phyloP scores from a whole-genome alignment of 2,797 vertebrate genomes.

The Naso thynnoides region DNA sequence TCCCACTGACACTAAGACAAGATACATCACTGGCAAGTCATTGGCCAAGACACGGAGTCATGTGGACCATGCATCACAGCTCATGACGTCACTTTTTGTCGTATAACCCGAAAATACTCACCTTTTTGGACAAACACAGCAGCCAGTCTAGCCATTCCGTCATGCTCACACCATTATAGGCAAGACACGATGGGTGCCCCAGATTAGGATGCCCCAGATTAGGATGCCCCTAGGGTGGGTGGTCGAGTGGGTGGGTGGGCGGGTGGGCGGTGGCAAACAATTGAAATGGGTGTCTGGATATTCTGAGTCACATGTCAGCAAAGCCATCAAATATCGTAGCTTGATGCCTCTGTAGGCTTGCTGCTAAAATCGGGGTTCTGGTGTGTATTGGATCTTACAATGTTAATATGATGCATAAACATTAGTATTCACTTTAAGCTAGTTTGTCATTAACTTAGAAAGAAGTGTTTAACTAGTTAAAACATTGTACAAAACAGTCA shows the following conservation, averaged over 20 bases:
- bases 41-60: slow-evolving; percentile 88
- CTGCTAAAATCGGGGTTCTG: neutral
- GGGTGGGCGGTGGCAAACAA: slow-evolving; percentile 35
- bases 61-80: slow-evolving; percentile 83
- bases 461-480: neutral
- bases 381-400: neutral
- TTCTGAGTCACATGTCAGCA: slow-evolving; percentile 49
- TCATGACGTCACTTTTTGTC: slow-evolving; percentile 84
- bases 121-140: slow-evolving; percentile 77
- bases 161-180: slow-evolving; percentile 28
- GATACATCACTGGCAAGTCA: slow-evolving; percentile 79
- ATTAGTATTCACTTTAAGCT: neutral
- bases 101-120: slow-evolving; percentile 46
- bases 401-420: neutral
- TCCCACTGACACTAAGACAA: slow-evolving; percentile 50
- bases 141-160: slow-evolving; percentile 67
- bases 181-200: slow-evolving; percentile 75
- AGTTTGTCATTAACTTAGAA: too few species aligned
- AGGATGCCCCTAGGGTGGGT: slow-evolving; percentile 67
- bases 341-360: neutral
- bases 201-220: slow-evolving; percentile 62
- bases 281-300: slow-evolving; percentile 49
- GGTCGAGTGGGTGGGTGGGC: slow-evolving; percentile 46
- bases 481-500: neutral
- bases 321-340: slow-evolving; percentile 22